These are phyloP conservation scores for Brachionus asplanchnoidis DNA, from an alignment of 1,140 invertebrate genomes.

Conservation along the genomic window DNA sequence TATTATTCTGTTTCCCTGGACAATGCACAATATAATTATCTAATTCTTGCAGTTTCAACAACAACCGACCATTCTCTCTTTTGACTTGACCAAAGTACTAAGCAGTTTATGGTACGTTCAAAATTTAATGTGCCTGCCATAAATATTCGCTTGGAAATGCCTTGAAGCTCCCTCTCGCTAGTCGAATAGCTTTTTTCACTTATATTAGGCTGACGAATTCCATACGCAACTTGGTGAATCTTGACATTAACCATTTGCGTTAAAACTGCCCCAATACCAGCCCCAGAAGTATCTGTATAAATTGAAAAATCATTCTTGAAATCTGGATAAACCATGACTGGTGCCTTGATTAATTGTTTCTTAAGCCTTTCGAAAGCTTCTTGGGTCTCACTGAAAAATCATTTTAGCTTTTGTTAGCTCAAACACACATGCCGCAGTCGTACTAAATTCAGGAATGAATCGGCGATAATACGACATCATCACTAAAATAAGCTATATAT, in stretches of 20 bases:
- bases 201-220: slow-evolving; percentile 41
- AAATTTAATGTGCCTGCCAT: slow-evolving; percentile 44
- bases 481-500: slow-evolving; percentile 46
- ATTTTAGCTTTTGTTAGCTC: slow-evolving; percentile 21
- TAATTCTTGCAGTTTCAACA: background rate
- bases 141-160: slow-evolving; percentile 46
- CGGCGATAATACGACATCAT: slow-evolving; percentile 47
- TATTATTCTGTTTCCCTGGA: slow-evolving; percentile 18
- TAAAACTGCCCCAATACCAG: slow-evolving; percentile 41
- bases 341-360: slow-evolving; percentile 17
- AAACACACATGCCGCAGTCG: slow-evolving; percentile 42
- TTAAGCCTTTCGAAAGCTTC: slow-evolving; percentile 43
- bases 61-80: background rate
- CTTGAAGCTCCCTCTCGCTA: slow-evolving; percentile 45
- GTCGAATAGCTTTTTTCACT: slow-evolving; percentile 45
- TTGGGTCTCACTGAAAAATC: slow-evolving; percentile 21
- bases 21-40: background rate
- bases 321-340: slow-evolving; percentile 41
- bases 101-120: slow-evolving; percentile 46
- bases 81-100: background rate
- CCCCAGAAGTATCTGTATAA: slow-evolving; percentile 45
- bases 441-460: slow-evolving; percentile 45
- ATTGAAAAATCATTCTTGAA: slow-evolving; percentile 38
- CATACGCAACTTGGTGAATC: slow-evolving; percentile 46
- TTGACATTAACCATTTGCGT: slow-evolving; percentile 45